Evolutionary conservation across 1,140 invertebrate species (phyloP).

Genomic region (Zaprionus africanus): DNA sequence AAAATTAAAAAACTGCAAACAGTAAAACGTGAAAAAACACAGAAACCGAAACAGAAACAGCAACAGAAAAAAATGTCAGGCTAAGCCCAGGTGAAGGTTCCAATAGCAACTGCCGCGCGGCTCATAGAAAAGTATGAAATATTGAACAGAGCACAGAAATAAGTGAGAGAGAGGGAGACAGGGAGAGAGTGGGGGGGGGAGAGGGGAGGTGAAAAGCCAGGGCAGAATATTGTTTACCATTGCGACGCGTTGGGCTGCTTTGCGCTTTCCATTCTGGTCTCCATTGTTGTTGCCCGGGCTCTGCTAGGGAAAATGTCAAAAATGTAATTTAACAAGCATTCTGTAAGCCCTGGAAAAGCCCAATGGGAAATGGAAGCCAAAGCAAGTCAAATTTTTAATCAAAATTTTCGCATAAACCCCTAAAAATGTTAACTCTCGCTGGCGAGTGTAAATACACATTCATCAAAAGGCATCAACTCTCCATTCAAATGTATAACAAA

Average conservation of each 20-base stretch:
- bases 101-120: slow-evolving; percentile 23
- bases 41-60: slow-evolving; percentile 20
- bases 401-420: slow-evolving; percentile 51
- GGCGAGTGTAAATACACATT: background rate
- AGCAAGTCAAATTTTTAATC: slow-evolving; percentile 68
- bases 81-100: slow-evolving; percentile 50
- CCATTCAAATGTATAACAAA: slow-evolving; percentile 12
- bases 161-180: background rate
- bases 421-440: slow-evolving; percentile 29
- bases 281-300: slow-evolving; percentile 15
- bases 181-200: background rate
- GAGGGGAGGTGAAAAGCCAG: slow-evolving; percentile 17
- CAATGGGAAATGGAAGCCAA: slow-evolving; percentile 57
- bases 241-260: slow-evolving; percentile 16
- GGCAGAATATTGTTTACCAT: slow-evolving; percentile 53
- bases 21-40: slow-evolving; percentile 34
- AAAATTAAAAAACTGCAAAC: slow-evolving; percentile 67
- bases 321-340: slow-evolving; percentile 71
- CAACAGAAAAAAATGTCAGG: slow-evolving; percentile 41
- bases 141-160: slow-evolving; percentile 39
- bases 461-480: slow-evolving; percentile 17
- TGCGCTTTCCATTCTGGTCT: background rate
- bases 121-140: slow-evolving; percentile 56
- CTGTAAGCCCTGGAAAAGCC: slow-evolving; percentile 22
- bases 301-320: slow-evolving; percentile 36